A percentile compares a stretch with the other conserved stretches of the same genome.
phyloP scores from a whole-genome alignment of 1,140 invertebrate genomes.

The Macrosteles quadrilineatus region DNA sequence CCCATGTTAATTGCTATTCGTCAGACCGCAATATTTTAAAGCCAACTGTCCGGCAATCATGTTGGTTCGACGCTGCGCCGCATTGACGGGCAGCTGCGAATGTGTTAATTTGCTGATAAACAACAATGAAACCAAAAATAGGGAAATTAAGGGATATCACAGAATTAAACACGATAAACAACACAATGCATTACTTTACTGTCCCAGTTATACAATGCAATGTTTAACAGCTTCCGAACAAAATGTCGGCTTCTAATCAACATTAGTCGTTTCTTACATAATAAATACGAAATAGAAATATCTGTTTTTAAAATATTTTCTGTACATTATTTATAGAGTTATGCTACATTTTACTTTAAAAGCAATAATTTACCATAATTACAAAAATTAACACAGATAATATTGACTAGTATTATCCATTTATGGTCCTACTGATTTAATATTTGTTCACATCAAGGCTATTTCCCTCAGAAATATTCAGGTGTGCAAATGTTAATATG shows the following conservation, averaged over 20 bases:
- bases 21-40: too few relatives aligned
- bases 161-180: not conserved
- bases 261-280: conserved; percentile 12
- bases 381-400: conserved; percentile 22
- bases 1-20: too few relatives aligned
- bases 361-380: conserved; percentile 13
- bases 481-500: too few relatives aligned
- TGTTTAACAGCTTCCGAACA: not conserved
- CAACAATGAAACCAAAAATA: too few relatives aligned
- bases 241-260: not conserved
- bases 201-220: conserved; percentile 19
- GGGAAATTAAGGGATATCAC: not conserved
- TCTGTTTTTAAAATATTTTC: not conserved
- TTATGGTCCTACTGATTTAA: not conserved
- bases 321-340: not conserved
- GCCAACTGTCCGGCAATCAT: too few relatives aligned
- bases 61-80: too few relatives aligned
- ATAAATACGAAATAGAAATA: conserved; percentile 24
- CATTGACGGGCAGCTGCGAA: too few relatives aligned
- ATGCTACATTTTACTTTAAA: not conserved
- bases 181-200: conserved; percentile 24
- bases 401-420: conserved; percentile 25
- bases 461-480: not conserved
- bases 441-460: not conserved
- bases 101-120: too few relatives aligned